A percentile compares a stretch with the other conserved stretches of the same genome.
phyloP scores from a whole-genome alignment of 2,888 invertebrate species.

The Epinotia nisella region DNA sequence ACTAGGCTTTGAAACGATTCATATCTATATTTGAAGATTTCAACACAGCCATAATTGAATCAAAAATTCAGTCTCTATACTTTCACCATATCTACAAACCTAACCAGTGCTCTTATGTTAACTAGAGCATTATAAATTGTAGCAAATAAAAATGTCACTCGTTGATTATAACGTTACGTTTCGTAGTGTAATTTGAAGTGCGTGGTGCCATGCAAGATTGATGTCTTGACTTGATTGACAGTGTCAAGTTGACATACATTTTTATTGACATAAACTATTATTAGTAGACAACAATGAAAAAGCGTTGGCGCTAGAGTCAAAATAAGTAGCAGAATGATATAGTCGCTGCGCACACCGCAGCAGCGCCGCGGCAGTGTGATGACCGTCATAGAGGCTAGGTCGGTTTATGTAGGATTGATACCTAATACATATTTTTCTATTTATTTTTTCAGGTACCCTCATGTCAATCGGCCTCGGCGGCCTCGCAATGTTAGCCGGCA shows the following conservation, averaged over 20 bases:
- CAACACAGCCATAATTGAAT: background rate
- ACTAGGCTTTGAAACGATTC: background rate
- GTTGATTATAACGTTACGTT: conserved; percentile 23
- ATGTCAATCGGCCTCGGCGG: conserved; percentile 90
- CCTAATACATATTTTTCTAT: no score
- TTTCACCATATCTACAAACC: conserved; percentile 43
- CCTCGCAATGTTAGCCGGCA: conserved; percentile 91
- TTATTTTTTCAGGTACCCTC: conserved; percentile 87
- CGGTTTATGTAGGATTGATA: no score
- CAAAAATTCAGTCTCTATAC: conserved; percentile 20
- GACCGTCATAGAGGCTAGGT: no score
- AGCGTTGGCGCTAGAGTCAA: background rate
- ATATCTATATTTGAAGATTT: no score
- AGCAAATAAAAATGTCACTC: conserved; percentile 38
- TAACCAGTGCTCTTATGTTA: conserved; percentile 14
- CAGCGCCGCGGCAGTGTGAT: no score
- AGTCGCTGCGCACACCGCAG: no score
- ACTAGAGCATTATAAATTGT: conserved; percentile 37
- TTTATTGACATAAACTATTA: background rate
- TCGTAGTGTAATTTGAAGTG: conserved; percentile 26
- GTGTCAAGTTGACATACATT: conserved; percentile 24
- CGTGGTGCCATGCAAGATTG: conserved; percentile 21
- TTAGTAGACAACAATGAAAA: background rate
- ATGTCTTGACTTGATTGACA: conserved; percentile 26
- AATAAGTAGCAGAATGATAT: no score